These are phyloP conservation scores for Regulus satrapa DNA, from an alignment of 2,113 vertebrate genomes.

Conservation along the genomic window DNA sequence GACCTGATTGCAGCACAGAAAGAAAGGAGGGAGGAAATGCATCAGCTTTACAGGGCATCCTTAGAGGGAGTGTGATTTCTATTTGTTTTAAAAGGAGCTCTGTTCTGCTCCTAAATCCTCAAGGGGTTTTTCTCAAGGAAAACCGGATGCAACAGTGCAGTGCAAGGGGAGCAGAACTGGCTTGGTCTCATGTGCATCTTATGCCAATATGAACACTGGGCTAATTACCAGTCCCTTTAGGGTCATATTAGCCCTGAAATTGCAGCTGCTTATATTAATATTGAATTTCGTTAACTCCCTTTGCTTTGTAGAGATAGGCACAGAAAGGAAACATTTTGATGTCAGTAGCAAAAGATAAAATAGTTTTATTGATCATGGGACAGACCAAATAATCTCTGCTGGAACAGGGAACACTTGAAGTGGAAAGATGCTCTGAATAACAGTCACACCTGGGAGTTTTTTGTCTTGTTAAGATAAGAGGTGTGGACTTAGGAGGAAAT, in stretches of 20 bases:
- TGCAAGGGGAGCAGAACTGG: background rate
- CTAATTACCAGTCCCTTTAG: background rate
- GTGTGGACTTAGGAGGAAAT: background rate
- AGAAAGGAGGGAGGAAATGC: background rate
- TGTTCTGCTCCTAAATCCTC: background rate
- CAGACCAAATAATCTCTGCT: background rate
- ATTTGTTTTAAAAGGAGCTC: background rate
- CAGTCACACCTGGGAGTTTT: background rate
- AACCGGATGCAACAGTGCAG: background rate
- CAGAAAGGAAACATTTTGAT: background rate
- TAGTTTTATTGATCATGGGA: background rate
- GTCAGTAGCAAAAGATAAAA: background rate
- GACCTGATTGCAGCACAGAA: background rate
- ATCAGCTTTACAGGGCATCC: background rate
- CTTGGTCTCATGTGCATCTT: background rate
- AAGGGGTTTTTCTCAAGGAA: background rate
- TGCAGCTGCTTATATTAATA: background rate
- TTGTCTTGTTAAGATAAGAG: background rate
- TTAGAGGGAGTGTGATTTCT: background rate
- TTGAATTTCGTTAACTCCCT: background rate
- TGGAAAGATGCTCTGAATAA: background rate
- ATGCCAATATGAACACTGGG: background rate
- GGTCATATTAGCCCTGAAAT: background rate
- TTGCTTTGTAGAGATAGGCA: background rate
- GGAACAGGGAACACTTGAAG: background rate